Base-by-base conservation (phyloP, 2,888 invertebrate genomes). In the Agriotes lineatus region DNA sequence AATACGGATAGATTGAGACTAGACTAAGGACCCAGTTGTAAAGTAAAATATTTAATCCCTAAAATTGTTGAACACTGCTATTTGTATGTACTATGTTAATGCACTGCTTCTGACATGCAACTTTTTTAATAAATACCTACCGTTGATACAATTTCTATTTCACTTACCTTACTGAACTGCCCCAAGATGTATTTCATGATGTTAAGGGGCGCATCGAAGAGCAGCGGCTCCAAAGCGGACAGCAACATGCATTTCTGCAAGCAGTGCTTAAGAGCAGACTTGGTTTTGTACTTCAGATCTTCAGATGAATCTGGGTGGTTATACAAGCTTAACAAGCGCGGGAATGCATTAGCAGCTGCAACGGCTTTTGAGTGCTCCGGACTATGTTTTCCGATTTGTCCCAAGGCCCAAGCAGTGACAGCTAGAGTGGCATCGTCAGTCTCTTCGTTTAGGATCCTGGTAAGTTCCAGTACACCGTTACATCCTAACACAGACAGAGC, bases 351-450 rank as follows among this genome's bases (percentile, higher is more conserved):
- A 20, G 90, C 88, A 2, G 88, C 87, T 2, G 93, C 93, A 2
- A 95, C 86, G n/a, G 91, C 90, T 70, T 91, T 89, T 45, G 93
- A 89, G 82, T 94, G 94, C 79, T 94, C 94, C 0, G 93, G 88
- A 10, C 93, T 91, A 80, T 95, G 94, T 78, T 93, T 91, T 2
- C 94, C 94, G 25, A 93, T 89, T 81, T 94, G 94, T n/a, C 94
- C 94, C 1, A 95, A 81, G 0, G 94, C 87, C 95, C 95, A 95
- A 0, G 90, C 90, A 0, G 90, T 80, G n/a, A 82, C 83, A 0
- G 82, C 72, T 58, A 91, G 84, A 39, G 92, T 88, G 45, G 90
- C 89, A 72, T 91, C 91, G 72, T 90, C 88, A 1, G 85, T 85
- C 52, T 88, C 88, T 2, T 73, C 73, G 19, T 82, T 76, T 39